Base-by-base conservation (phyloP, 2,113 vertebrate genomes). In the Protomyctophum bolini region DNA sequence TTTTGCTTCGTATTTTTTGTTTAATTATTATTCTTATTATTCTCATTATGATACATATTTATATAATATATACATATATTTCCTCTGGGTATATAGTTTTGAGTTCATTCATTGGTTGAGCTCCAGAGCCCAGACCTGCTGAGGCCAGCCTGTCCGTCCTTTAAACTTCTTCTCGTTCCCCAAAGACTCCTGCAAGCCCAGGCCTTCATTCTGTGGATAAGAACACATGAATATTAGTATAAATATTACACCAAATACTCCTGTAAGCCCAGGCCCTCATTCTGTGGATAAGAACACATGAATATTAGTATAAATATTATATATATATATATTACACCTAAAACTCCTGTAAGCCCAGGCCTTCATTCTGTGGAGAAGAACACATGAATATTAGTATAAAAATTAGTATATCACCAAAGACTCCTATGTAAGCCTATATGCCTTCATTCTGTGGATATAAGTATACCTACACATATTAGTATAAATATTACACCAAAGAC, bases 51-150 rank as follows among this genome's bases (percentile, higher is more conserved):
- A 21, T 41, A 41, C 33, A 41, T 41, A 41, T 41, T 41, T 41
- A 41, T 41, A 41, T 41, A 3, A 41, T 41, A 41, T 41, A 41
- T 41, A 41, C 33, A 41, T 6, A 6, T 3, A 41, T 57, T 0
- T 69, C 63, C 21, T 2, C n/a, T 62, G 58, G 54, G 21, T 21
- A 21, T 21, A 21, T 9, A 10, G 28, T 54, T 47, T 9, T 3
- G 47, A 54, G 21, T 21, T 21, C 21, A 21, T 88, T 97, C 92
- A 98, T 86, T 95, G 97, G 83, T 97, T 97, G 74, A 98, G 91
- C 91, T 98, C 97, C 92, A 98, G 92, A 69, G 97, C 97, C 97
- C 97, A 98, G 86, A 98, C 97, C 91, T 98, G 97, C 93, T 98
- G 97, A n/a, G 97, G 96, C 97, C 97, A 98, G 21, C 97, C 97